Evolutionary conservation across 2,888 invertebrate species (phyloP).

Genomic region (Caprella mutica): DNA sequence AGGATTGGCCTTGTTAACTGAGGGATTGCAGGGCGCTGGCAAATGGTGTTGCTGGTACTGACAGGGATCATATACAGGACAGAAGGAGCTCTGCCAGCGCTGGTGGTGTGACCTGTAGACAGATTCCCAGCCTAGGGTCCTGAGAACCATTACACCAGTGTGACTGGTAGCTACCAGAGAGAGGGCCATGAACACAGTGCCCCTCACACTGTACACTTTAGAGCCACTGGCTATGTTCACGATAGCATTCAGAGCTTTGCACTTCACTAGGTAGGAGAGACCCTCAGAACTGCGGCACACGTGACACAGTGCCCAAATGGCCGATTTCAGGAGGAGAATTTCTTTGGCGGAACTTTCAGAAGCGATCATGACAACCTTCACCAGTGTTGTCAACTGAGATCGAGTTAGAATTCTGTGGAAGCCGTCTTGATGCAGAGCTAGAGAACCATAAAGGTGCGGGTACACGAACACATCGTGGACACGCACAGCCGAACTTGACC

Average conservation of each 20-base stretch:
- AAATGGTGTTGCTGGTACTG: background rate
- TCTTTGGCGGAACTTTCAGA: constrained; percentile 36
- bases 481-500: constrained; percentile 46
- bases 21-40: background rate
- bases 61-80: background rate
- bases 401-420: constrained; percentile 34
- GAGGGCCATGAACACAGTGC: constrained; percentile 78
- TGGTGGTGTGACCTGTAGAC: constrained; percentile 26
- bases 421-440: constrained; percentile 55
- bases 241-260: constrained; percentile 27
- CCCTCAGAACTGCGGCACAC: constrained; percentile 60
- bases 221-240: constrained; percentile 64
- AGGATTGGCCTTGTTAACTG: background rate
- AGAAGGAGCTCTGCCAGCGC: constrained; percentile 17
- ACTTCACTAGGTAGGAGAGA: constrained; percentile 51
- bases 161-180: constrained; percentile 72
- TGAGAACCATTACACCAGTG: constrained; percentile 66
- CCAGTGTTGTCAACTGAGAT: constrained; percentile 20
- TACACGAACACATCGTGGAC: constrained; percentile 46
- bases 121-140: constrained; percentile 36
- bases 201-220: constrained; percentile 74
- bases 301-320: constrained; percentile 78
- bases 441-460: constrained; percentile 74
- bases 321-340: constrained; percentile 55
- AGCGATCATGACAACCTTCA: constrained; percentile 22